Evolutionary conservation across 2,797 vertebrate genomes (phyloP).

Genomic region (Nyctalus aviator): DNA sequence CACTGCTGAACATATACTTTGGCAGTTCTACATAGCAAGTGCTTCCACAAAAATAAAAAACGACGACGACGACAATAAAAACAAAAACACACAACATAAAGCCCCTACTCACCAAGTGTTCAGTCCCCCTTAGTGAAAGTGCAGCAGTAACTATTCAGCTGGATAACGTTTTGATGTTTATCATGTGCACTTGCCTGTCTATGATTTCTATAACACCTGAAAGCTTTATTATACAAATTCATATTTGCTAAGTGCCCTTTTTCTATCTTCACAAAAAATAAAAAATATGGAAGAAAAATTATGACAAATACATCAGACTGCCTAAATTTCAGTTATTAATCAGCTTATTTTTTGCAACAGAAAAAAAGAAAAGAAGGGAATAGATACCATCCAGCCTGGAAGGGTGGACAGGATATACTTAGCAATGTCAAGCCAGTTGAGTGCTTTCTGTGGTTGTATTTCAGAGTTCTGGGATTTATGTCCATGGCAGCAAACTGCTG

Average conservation of each 20-base stretch:
- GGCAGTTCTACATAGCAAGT: slow-evolving; percentile 95
- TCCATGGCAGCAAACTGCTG: slow-evolving; percentile 91
- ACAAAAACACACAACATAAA: slow-evolving; percentile 75
- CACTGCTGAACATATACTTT: slow-evolving; percentile 94
- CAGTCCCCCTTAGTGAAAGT: slow-evolving; percentile 86
- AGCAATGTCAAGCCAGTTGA: slow-evolving; percentile 91
- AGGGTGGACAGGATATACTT: slow-evolving; percentile 87
- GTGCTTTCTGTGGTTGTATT: slow-evolving; percentile 92
- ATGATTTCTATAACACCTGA: slow-evolving; percentile 86
- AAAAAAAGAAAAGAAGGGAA: slow-evolving; percentile 86
- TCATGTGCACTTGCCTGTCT: slow-evolving; percentile 85
- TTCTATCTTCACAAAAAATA: slow-evolving; percentile 83
- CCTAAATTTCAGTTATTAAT: slow-evolving; percentile 89
- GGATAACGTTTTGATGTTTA: slow-evolving; percentile 81
- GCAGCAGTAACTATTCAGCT: slow-evolving; percentile 85
- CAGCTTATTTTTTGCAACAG: slow-evolving; percentile 87
- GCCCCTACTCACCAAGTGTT: slow-evolving; percentile 85
- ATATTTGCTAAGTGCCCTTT: slow-evolving; percentile 89
- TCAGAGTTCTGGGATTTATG: slow-evolving; percentile 85
- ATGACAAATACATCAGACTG: slow-evolving; percentile 86
- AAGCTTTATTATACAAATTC: slow-evolving; percentile 87
- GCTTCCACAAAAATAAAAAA: slow-evolving; percentile 86
- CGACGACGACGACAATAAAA: slow-evolving; percentile 76
- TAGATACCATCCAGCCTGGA: slow-evolving; percentile 87
- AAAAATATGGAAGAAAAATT: slow-evolving; percentile 75